A percentile compares a stretch with the other conserved stretches of the same genome.
Evolutionary conservation across 2,888 invertebrate species (phyloP).

Genomic region (Meliscaeva auricollis): DNA sequence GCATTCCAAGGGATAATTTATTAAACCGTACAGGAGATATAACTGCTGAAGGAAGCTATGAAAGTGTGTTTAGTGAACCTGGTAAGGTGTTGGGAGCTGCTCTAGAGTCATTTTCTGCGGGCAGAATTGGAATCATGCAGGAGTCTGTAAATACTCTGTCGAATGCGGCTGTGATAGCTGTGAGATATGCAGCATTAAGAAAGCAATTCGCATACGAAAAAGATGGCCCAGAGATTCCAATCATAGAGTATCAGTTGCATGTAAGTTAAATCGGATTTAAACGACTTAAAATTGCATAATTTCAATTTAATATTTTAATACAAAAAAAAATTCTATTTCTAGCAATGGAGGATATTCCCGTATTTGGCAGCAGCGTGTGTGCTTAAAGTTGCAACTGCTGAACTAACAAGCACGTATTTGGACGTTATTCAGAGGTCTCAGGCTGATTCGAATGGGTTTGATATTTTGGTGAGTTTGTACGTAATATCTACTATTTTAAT

Average conservation of each 20-base stretch:
- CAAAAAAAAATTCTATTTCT: constrained; percentile 62
- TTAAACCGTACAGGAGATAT: constrained; percentile 96
- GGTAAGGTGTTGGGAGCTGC: constrained; percentile 93
- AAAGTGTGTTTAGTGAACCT: constrained; percentile 95
- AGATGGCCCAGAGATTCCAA: constrained; percentile 87
- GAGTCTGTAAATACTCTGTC: constrained; percentile 85
- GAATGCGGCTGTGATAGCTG: constrained; percentile 89
- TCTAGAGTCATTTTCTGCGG: constrained; percentile 93
- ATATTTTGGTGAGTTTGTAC: constrained; percentile 80
- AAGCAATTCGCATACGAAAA: constrained; percentile 90
- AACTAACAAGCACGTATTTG: constrained; percentile 88
- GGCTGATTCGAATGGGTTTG: constrained; percentile 83
- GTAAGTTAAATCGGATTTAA: constrained; percentile 82
- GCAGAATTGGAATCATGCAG: constrained; percentile 89
- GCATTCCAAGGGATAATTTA: constrained; percentile 93
- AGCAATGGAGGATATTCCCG: constrained; percentile 91
- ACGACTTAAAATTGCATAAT: too few species aligned
- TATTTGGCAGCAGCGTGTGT: constrained; percentile 88
- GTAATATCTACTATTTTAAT: too few species aligned
- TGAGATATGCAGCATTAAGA: constrained; percentile 91
- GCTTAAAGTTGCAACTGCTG: constrained; percentile 87
- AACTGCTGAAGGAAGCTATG: constrained; percentile 93
- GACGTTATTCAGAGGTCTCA: constrained; percentile 88
- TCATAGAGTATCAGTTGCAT: constrained; percentile 92
- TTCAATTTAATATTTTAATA: too few species aligned